These are phyloP conservation scores for Melanerpes formicivorus DNA, from an alignment of 2,113 vertebrate genomes.

Conservation along the genomic window DNA sequence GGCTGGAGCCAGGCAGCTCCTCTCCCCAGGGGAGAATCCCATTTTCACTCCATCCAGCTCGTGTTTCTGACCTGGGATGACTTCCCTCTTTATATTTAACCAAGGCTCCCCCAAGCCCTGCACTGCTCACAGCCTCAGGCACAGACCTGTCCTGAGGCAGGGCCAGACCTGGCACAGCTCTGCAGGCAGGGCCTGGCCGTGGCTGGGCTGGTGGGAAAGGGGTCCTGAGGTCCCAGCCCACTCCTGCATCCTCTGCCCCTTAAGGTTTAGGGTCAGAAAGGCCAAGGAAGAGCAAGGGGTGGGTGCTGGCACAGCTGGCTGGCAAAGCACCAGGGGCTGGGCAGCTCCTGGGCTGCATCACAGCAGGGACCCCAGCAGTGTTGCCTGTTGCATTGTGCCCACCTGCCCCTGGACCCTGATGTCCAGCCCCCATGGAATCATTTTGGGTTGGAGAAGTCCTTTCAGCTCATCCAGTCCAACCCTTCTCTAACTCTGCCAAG, in stretches of 20 bases:
- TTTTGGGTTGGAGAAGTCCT: too few species aligned
- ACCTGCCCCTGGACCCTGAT: background rate
- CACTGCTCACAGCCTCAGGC: background rate
- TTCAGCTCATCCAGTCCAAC: too few species aligned
- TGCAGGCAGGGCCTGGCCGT: background rate
- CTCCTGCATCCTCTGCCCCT: background rate
- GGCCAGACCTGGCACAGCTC: accelerated
- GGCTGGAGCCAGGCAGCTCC: conserved; percentile 58
- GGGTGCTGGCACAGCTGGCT: background rate
- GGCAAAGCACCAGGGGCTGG: background rate
- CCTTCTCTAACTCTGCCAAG: too few species aligned
- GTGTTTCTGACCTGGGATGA: conserved; percentile 64
- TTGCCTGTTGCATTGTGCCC: background rate
- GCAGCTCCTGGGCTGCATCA: too few species aligned
- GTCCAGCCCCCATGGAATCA: background rate
- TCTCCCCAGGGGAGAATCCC: conserved; percentile 57
- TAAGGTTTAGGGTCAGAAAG: background rate
- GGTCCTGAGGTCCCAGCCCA: background rate
- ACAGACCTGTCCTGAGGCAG: background rate
- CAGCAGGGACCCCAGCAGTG: background rate
- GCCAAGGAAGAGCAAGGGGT: accelerated
- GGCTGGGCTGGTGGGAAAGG: accelerated
- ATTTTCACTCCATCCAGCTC: conserved; percentile 41
- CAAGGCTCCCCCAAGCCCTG: background rate
- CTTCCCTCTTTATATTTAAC: conserved; percentile 36